Evolutionary conservation across 2,797 vertebrate genomes (phyloP), one percentile per base, ranked within the genome.

Genomic region (Sylvilagus floridanus): DNA sequence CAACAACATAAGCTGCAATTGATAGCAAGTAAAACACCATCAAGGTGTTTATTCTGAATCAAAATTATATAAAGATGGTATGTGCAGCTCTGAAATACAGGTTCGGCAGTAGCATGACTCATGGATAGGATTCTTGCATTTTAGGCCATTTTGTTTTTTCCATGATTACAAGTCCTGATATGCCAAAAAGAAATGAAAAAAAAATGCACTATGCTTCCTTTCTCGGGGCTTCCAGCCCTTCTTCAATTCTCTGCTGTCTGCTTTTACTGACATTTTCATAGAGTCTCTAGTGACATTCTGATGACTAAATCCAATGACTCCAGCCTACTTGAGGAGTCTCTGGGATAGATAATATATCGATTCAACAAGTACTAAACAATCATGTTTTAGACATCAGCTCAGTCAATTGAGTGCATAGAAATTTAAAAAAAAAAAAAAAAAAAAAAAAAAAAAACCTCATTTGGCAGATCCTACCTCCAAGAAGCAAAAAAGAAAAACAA

Each of bases 1-100:
- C 90, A 94, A 86, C 32, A 86, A 69, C 84, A 88, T 62, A 94
- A 95, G 63, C 28, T 86, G 35, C 90, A 92, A 92, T 94, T 84
- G 13, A 42, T 16, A 69, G 75, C 66, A 95, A 88, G 75, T 73
- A 88, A 63, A 88, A 42, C 54, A 35, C 50, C 30, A 60, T 37
- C 12, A 50, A 93, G 71, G 71, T 91, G 52, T 60, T 90, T 37
- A 3, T 68, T 87, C 73, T 75, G 86, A 95, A 84, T 88, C 42
- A 66, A 30, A 13, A 37, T 92, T 72, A 60, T 12, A 47, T n/a
- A 81, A 81, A 52, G 24, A 62, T 9, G 14, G 62, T 19, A 28
- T 16, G 19, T 13, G 24, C 37, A 21, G 4, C 77, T 93, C 63
- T 73, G 73, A 83, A 86, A 86, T 78, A 50, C 66, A 50, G 68